Conservation (phyloP, 2,113 vertebrate species). For the Muntiacus reevesi region DNA sequence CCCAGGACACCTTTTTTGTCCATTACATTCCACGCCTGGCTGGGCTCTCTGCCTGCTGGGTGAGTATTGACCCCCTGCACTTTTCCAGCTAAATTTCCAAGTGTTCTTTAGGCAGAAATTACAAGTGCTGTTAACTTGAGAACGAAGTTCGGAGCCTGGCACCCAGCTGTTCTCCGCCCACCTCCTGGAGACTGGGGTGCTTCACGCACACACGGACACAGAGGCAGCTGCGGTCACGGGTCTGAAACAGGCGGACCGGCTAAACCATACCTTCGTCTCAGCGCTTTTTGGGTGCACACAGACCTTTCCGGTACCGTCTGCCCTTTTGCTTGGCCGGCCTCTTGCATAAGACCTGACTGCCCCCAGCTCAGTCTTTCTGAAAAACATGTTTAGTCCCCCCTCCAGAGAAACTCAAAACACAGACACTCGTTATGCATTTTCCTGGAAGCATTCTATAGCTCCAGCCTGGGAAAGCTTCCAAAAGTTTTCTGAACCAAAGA, state of each 20-base stretch:
- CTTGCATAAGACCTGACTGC: conserved; percentile 65
- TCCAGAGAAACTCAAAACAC: conserved; percentile 72
- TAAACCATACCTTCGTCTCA: conserved; percentile 74
- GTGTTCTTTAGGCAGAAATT: conserved; percentile 67
- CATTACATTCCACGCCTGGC: background rate
- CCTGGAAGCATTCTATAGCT: conserved; percentile 80
- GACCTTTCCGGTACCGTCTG: conserved; percentile 54
- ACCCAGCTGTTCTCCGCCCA: conserved; percentile 76
- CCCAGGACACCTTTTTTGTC: background rate
- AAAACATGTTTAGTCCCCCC: conserved; percentile 62
- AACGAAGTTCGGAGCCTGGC: conserved; percentile 69
- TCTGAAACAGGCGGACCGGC: conserved; percentile 58
- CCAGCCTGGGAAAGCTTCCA: conserved; percentile 81
- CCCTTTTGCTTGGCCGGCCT: conserved; percentile 2
- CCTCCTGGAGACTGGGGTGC: conserved; percentile 59
- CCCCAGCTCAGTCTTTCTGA: conserved; percentile 59
- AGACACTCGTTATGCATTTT: conserved; percentile 79
- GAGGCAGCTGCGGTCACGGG: conserved; percentile 70
- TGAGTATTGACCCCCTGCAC: background rate
- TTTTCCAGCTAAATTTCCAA: conserved; percentile 57
- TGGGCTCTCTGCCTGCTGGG: background rate
- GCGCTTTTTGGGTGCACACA: conserved; percentile 64
- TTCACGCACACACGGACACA: conserved; percentile 66
- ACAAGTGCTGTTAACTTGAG: conserved; percentile 68
- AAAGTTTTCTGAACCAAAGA: conserved; percentile 77